These are phyloP conservation scores for Sisor rabdophorus DNA, from an alignment of 2,113 vertebrate genomes.

Conservation along the genomic window DNA sequence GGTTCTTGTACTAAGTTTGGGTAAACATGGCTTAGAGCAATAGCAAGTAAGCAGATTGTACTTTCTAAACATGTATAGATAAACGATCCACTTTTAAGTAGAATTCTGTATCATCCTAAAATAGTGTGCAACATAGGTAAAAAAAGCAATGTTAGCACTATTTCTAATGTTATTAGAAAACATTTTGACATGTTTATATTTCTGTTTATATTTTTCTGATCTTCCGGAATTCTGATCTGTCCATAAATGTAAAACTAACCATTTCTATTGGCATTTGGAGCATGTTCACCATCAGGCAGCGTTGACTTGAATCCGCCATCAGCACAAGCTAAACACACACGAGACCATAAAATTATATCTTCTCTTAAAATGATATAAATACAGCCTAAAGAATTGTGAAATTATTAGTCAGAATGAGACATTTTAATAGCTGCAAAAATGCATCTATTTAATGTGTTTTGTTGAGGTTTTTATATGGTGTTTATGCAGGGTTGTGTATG, in stretches of 20 bases:
- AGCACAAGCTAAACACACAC: conserved; percentile 10
- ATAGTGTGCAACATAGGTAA: not conserved
- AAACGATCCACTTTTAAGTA: not conserved
- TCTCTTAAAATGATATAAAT: not conserved
- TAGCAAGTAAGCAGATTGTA: not conserved
- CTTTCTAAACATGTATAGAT: not conserved
- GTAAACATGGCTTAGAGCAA: not conserved
- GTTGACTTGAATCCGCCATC: not conserved
- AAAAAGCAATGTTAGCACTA: not conserved
- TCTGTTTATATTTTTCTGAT: too few species aligned
- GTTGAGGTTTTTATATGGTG: not conserved
- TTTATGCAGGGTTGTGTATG: not conserved
- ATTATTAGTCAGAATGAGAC: not conserved
- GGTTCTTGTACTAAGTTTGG: not conserved
- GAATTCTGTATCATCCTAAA: not conserved
- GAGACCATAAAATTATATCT: not conserved
- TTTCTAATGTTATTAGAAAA: not conserved
- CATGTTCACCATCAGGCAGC: not conserved
- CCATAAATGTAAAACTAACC: conserved; percentile 12
- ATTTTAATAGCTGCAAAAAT: not conserved
- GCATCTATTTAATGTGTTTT: not conserved
- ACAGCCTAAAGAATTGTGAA: not conserved
- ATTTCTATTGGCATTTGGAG: conserved; percentile 4
- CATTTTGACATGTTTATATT: not conserved
- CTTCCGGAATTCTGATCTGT: not conserved